Base-by-base conservation (phyloP, 2,888 invertebrate species). In the Tetranychus piercei region DNA sequence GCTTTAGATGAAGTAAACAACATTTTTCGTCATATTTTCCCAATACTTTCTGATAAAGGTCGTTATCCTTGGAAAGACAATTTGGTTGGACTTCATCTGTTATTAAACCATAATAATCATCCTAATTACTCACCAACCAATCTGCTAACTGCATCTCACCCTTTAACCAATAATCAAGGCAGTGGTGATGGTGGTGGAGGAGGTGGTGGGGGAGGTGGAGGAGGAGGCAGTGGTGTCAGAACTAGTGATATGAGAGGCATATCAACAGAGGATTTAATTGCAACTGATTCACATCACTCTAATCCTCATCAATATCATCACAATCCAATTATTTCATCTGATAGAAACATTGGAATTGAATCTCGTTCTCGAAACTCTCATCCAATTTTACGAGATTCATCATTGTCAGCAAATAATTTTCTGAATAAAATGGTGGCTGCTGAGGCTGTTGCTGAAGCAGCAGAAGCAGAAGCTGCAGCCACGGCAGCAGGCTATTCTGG, bases 1-100 rank as follows among this genome's bases (percentile, higher is more conserved):
- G 78, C 77, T 34, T 73, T 78, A 74, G 77, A 74, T n/a, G 77
- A 77, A 74, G 74, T 78, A 74, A 75, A 76, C 23, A 74, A 76
- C 69, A 70, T 78, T 34, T 76, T 78, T 44, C 78, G 77, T 20
- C 75, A 76, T 11, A 44, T 78, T 0, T 78, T 78, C 55, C 78
- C 78, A 1, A 22, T 78, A 55, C 73, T 78, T 11, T 77, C 78
- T 44, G 74, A 77, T 71, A 77, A 77, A 8, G 34, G 44, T 34
- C 78, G 78, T 44, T 77, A 76, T 73, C 74, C 78, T 23, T 78
- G 77, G 77, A 78, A 15, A 34, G 72, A 44, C 11, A 71, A 71
- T 44, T 20, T 15, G 9, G 8, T 44, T 18, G 43, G 34, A 11
- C 11, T 44, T 43, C 22, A 34, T 18, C 8, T 20, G 9, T 44